Evolutionary conservation across 2,888 invertebrate species (phyloP).

Genomic region (Rhopalosiphum nymphaeae): DNA sequence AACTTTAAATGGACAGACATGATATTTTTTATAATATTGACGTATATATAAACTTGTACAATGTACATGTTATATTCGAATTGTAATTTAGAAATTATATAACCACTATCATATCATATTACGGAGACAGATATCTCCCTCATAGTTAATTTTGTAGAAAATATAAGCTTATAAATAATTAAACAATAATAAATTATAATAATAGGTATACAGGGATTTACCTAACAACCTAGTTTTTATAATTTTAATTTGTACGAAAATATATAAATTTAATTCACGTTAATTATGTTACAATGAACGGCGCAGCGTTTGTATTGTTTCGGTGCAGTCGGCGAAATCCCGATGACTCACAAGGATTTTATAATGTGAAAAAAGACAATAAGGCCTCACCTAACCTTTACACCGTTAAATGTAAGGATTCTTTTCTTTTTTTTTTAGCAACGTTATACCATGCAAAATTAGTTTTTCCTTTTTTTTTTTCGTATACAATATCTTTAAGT

Average conservation of each 20-base stretch:
- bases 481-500: background rate
- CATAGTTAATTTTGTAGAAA: background rate
- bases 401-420: background rate
- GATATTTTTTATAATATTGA: constrained; percentile 1
- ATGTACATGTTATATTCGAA: background rate
- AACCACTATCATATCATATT: background rate
- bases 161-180: background rate
- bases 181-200: background rate
- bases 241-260: background rate
- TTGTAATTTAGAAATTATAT: background rate
- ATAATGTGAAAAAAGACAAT: constrained; percentile 17
- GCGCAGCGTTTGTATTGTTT: background rate
- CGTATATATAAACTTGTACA: background rate
- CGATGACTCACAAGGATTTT: background rate
- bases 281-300: background rate
- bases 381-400: background rate
- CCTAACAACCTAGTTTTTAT: background rate
- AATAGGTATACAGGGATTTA: background rate
- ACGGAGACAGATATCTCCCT: background rate
- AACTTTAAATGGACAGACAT: background rate
- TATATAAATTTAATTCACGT: background rate
- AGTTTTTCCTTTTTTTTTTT: background rate
- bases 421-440: background rate
- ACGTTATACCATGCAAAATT: background rate
- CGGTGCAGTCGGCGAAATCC: background rate